Evolutionary conservation across 1,140 invertebrate species (phyloP), one percentile per base, ranked within the genome.

Genomic region (Leptinotarsa defecta): DNA sequence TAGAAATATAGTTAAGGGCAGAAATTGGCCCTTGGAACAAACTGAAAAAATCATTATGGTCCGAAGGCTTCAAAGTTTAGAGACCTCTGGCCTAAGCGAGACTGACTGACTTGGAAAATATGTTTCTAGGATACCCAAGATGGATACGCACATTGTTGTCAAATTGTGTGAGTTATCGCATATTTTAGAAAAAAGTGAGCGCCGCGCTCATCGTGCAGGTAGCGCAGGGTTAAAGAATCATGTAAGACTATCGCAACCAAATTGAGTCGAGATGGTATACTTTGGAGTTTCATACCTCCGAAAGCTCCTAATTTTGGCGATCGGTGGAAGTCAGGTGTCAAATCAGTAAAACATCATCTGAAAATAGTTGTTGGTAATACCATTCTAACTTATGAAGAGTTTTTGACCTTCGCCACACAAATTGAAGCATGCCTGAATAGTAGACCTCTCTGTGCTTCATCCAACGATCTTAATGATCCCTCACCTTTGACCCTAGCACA

Each of bases 381-480:
- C 15, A 11, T 27, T 62, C 13, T 82, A 65, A 75, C 76, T 20
- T 82, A 76, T 27, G 83, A 85, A 76, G 73, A 80, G 67, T 77
- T 85, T 11, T 17, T 76, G 2, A 84, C 83, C 4, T 34, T 84
- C 0, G n/a, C 83, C 1, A 65, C 65, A 8, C 78, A 85, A 68
- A 81, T 82, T 13, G 81, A 84, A 74, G 74, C 74, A 11, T 75
- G 81, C 11, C 69, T 86, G 13, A 86, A 86, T 76, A 81, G 78
- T 13, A 73, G 78, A n/a, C 82, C 82, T 1, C 48, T 85, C 1
- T 78, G 52, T 11, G 75, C 80, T 11, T 75, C 83, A 15, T 80
- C 81, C 27, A 20, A 68, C 3, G 81, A 85, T 73, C 81, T 80
- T 0, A 80, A 83, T 17, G 81, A 85, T 76, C 68, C 81, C 5